Base-by-base conservation (phyloP, 2,797 vertebrate species). In the Ptychobarbus kaznakovi region DNA sequence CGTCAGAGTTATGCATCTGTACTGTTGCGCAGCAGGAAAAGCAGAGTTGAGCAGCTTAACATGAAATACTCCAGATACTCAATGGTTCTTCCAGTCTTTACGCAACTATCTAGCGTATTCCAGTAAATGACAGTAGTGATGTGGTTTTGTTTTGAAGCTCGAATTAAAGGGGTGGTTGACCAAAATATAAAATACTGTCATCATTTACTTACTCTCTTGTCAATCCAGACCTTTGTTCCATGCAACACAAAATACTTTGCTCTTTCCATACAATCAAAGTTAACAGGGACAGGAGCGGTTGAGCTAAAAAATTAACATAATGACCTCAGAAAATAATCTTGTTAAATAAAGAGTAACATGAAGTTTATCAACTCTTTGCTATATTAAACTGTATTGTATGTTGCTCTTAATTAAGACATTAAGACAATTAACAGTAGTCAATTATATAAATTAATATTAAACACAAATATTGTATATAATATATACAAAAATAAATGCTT, bases 11-110 rank as follows among this genome's bases (percentile, higher is more conserved):
- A 75, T 84, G 84, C 35, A 6, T 82, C 28, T 81, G 13, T 35
- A 35, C 88, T 90, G 87, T 89, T 89, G 86, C 89, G 87, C 88
- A 20, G 70, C 84, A 92, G 90, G 90, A 92, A 93, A 89, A 86
- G 46, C 78, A 82, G 77, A 81, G 61, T 51, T 78, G 68, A 51
- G 86, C 86, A 88, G 89, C 82, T 88, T 76, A 80, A 70, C 42
- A 87, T 82, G 32, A 80, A 46, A 89, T 72, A 88, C 78, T 87
- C 72, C 38, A 82, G 61, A 77, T 85, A 68, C 74, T 32, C 49
- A 73, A 3, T 51, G 46, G 74, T 20, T 53, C 74, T 61, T 86
- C 44, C 69, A 46, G 42, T n/a, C 40, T 74, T 76, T 80, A 44
- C 40, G 49, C 87, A 88, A 82, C 53, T 80, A 66, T 79, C 69